Percentiles rank a stretch among this genome's conserved stretches.
These are phyloP conservation scores for Glossophaga mutica DNA, from an alignment of 2,797 vertebrate genomes.

Conservation along the genomic window DNA sequence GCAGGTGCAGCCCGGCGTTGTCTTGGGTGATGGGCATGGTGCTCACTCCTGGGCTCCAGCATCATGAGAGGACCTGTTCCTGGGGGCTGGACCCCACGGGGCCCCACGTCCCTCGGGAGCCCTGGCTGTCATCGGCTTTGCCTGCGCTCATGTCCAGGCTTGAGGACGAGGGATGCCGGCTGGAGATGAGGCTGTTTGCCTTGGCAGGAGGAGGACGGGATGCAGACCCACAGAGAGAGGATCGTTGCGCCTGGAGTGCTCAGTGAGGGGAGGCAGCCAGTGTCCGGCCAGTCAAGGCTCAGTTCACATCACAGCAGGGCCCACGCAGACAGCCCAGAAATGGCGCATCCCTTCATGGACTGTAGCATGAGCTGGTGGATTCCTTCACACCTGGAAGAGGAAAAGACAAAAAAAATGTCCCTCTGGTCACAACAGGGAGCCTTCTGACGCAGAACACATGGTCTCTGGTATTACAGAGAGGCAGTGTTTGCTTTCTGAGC, in stretches of 20 bases:
- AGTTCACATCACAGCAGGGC: constrained; percentile 41
- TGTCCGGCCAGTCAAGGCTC: rapidly evolving
- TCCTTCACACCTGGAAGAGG: constrained; percentile 40
- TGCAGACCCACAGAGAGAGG: rapidly evolving
- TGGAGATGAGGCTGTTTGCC: neutral
- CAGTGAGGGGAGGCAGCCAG: neutral
- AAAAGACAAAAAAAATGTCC: constrained; percentile 25
- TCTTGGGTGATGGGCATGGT: constrained; percentile 98
- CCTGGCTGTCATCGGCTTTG: neutral
- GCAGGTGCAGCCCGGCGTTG: constrained; percentile 91
- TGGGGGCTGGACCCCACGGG: rapidly evolving
- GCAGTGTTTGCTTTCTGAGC: neutral
- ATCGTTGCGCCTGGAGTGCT: neutral
- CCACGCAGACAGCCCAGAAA: neutral
- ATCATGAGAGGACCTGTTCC: constrained; percentile 80
- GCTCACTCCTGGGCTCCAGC: constrained; percentile 72
- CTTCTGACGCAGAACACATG: neutral
- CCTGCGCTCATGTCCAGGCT: constrained; percentile 34
- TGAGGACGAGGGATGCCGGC: neutral
- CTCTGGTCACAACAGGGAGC: neutral
- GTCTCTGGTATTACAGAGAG: neutral
- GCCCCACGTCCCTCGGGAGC: neutral
- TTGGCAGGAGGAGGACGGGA: constrained; percentile 44
- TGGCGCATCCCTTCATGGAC: neutral
- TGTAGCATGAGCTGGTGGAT: neutral